Evolutionary conservation across 2,888 invertebrate genomes (phyloP), one percentile per base, ranked within the genome.

Genomic region (Conistra vaccinii): DNA sequence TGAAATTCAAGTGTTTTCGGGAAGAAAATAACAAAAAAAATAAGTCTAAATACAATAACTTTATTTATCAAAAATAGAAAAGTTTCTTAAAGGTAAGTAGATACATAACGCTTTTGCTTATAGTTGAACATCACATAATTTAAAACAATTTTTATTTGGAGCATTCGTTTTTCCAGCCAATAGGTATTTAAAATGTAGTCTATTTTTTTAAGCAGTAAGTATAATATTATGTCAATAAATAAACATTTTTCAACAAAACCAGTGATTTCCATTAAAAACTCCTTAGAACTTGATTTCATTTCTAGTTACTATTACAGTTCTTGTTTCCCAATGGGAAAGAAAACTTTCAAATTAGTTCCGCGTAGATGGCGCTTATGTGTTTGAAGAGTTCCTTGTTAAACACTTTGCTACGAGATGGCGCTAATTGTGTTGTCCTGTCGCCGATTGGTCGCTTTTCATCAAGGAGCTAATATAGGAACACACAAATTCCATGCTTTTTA

Each of bases 31-130:
- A 63, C 17, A 35, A 10, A 23, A 17, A 32, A 29, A 5, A 51
- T 20, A 35, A 12, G 7, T 32, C 0, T 9, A n/a, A n/a, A n/a
- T n/a, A 29, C 12, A 55, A 65, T 57, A 48, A 39, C n/a, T 75
- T 75, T 74, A 74, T 74, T 74, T 65, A 74, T 10, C 23, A 74
- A 74, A 73, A 48, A 45, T 74, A 74, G 1, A 74, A 74, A 74
- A 20, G 23, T 29, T 26, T 73, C 5, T 2, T 55, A 23, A 3
- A 42, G 2, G 12, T 53, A 53, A n/a, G 51, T 55, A 55, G 14
- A 0, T 26, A 55, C 42, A 71, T 7, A 62, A 42, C 17, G 32
- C 1, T 53, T 61, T 32, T 26, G n/a, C 10, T 26, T 55, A 10
- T 42, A 20, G 6, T 5, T 45, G 17, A 57, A 6, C 3, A 35